Evolutionary conservation across 2,797 vertebrate species (phyloP).

Genomic region (Manis javanica): DNA sequence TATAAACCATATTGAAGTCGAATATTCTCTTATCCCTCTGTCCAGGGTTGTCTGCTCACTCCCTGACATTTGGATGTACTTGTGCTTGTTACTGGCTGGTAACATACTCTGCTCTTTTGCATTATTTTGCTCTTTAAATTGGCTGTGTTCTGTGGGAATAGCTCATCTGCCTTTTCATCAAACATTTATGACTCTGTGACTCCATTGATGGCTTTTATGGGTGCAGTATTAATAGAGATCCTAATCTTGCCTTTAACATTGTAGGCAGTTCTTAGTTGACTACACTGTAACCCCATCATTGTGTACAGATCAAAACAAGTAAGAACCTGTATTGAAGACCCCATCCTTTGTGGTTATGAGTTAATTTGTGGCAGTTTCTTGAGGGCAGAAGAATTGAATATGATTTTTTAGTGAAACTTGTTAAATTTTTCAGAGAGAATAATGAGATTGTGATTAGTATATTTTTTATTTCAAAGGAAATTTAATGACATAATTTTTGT

Average conservation of each 20-base stretch:
- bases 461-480: not conserved
- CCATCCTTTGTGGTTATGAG: not conserved
- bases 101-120: not conserved
- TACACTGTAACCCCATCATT: not conserved
- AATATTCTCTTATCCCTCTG: not conserved
- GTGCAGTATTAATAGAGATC: conserved; percentile 12
- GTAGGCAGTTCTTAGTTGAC: not conserved
- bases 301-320: not conserved
- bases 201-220: not conserved
- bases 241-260: not conserved
- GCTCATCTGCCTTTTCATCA: conserved; percentile 24
- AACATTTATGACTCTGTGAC: conserved; percentile 5
- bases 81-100: not conserved
- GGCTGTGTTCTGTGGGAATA: not conserved
- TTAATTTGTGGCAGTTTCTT: not conserved
- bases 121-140: conserved; percentile 31
- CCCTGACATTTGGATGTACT: not conserved
- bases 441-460: not conserved
- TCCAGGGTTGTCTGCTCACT: not conserved
- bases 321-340: not conserved
- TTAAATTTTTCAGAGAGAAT: not conserved
- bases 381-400: not conserved
- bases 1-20: not conserved
- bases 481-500: not conserved
- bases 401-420: not conserved